Conservation (phyloP, 2,113 vertebrate genomes). For the Chamaetylas fuelleborni region DNA sequence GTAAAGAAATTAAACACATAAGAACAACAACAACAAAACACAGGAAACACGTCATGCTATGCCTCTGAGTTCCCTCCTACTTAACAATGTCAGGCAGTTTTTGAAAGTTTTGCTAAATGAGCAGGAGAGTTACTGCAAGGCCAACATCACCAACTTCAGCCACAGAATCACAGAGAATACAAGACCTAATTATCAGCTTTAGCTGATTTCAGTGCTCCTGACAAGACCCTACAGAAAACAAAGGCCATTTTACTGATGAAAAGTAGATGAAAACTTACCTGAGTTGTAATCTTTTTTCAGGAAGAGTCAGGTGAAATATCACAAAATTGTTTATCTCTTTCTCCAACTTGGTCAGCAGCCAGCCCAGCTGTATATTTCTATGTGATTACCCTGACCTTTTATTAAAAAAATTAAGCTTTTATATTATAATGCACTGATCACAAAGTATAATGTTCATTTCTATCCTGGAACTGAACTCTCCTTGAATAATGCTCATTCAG, state of each 20-base stretch:
- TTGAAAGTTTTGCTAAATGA: not conserved
- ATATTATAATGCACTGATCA: not conserved
- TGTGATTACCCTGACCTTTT: not conserved
- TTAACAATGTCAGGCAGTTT: not conserved
- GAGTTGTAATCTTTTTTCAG: not conserved
- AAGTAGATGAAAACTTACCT: not conserved
- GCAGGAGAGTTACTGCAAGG: not conserved
- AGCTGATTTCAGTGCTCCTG: not conserved
- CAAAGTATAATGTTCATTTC: fast-evolving
- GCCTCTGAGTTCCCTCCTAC: not conserved
- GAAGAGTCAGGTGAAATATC: fast-evolving
- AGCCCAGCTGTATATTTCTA: not conserved
- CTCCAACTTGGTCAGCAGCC: not conserved
- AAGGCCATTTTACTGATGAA: not conserved
- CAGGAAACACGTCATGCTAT: not conserved
- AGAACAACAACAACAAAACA: not conserved
- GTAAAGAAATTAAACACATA: not conserved
- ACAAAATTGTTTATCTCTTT: not conserved
- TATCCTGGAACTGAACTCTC: not conserved
- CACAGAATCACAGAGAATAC: not conserved
- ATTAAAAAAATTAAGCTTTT: not conserved
- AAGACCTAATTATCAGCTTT: not conserved
- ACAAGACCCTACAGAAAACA: not conserved
- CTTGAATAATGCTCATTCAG: not conserved
- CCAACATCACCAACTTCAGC: not conserved